Percentiles rank a stretch among this genome's conserved stretches.
Conservation (phyloP, 2,888 invertebrate genomes). For the Callinectes sapidus region DNA sequence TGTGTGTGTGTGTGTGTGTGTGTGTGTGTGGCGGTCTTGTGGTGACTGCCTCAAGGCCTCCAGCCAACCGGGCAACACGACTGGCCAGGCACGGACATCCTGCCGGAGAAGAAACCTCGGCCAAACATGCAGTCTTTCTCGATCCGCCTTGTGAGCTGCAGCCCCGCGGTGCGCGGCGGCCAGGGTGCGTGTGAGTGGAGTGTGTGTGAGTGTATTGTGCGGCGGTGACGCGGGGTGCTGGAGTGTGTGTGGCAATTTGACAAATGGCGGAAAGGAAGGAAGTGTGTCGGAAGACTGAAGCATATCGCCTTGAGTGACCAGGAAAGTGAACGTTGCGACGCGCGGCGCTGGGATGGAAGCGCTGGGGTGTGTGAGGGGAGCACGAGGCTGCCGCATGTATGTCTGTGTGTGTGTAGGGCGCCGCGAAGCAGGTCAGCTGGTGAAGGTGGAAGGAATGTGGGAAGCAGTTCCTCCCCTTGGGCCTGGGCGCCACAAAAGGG, state of each 20-base stretch:
- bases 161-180: not conserved
- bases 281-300: slow-evolving; percentile 5
- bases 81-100: slow-evolving; percentile 25
- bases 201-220: not conserved
- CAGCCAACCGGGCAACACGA: slow-evolving; percentile 16
- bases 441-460: slow-evolving; percentile 25
- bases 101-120: slow-evolving; percentile 9
- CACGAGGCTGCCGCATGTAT: not conserved
- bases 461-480: not conserved
- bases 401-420: not conserved
- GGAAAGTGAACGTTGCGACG: slow-evolving; percentile 13
- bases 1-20: not conserved
- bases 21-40: not conserved
- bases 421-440: slow-evolving; percentile 11
- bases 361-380: not conserved
- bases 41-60: slow-evolving; percentile 17
- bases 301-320: slow-evolving; percentile 8
- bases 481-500: slow-evolving; percentile 21
- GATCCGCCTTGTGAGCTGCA: not conserved
- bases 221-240: not conserved
- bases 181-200: not conserved
- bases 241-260: not conserved
- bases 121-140: slow-evolving; percentile 7
- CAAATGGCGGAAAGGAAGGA: slow-evolving; percentile 6
- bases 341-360: not conserved